Evolutionary conservation across 1,140 invertebrate genomes (phyloP), one percentile per base, ranked within the genome.

Genomic region (Drosophila mauritiana): DNA sequence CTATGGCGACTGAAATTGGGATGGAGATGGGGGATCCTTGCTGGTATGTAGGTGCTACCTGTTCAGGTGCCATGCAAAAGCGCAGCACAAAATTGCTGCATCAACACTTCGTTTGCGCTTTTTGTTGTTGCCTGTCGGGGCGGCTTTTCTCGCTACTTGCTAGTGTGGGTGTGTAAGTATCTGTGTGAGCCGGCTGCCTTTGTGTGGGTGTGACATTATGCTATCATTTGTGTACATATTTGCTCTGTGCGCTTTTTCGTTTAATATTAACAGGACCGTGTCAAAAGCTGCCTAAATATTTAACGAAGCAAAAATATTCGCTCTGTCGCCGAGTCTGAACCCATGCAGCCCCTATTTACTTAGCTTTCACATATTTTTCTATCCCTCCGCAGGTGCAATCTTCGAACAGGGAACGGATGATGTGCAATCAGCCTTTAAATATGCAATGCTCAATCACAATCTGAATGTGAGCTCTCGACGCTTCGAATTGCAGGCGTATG

Each of bases 351-450:
- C 13, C 27, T 42, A 17, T 76, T 36, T 61, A 25, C 45, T 27
- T 45, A 17, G 40, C 10, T 36, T 25, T 58, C 10, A 3, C 25
- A n/a, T 42, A 39, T 63, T 20, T 31, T 20, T 70, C n/a, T 53
- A 13, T 55, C 10, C 42, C 46, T 10, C 31, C 59, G 34, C 94
- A 98, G 97, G 97, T 82, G 96, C 96, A 36, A 97, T 98, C 70
- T 98, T 98, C 90, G 97, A 97, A 89, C 96, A 97, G 91, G 96
- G 96, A 51, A 97, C 96, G 0, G 96, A 97, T 83, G 97, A 98
- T 91, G 96, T 97, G 40, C 97, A 97, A 92, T 95, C 96, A 58
- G 97, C 96, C 7, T 98, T 98, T 94, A 97, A 96, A 91, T 97
- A 96, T 90, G 97, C 97, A 15, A 95, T 98, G 94, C 93, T 95